These are phyloP conservation scores for Recurvirostra avosetta DNA, from an alignment of 2,113 vertebrate species.

Conservation along the genomic window DNA sequence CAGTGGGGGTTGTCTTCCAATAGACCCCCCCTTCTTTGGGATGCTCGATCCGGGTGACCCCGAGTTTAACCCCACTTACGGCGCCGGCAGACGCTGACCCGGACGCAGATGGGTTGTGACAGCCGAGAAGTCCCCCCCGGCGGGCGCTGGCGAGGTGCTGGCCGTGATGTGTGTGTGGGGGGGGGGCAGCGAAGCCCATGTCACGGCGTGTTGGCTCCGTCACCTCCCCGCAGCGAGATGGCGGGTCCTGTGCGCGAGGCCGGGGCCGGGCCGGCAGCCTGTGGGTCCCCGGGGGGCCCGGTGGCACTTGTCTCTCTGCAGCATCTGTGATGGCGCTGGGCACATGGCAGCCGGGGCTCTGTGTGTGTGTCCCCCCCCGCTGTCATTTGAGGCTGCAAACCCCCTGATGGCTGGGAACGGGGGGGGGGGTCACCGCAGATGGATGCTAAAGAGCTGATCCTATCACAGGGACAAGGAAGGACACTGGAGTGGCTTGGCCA, in stretches of 20 bases:
- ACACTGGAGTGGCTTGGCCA: rapidly evolving
- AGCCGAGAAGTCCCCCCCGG: constrained; percentile 32
- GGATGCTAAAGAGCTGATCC: background rate
- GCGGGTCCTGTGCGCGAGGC: background rate
- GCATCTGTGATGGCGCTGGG: background rate
- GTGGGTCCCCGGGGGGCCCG: background rate
- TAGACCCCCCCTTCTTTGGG: background rate
- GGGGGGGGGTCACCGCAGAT: rapidly evolving
- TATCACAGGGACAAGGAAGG: rapidly evolving
- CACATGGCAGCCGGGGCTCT: constrained; percentile 4
- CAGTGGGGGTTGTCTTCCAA: background rate
- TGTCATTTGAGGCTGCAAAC: background rate
- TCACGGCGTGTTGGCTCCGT: constrained; percentile 40
- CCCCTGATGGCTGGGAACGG: background rate
- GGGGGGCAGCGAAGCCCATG: background rate
- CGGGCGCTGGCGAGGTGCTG: constrained; percentile 4
- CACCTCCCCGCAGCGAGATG: constrained; percentile 29
- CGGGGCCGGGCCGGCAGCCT: background rate
- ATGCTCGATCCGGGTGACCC: constrained; percentile 62
- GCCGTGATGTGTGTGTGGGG: background rate
- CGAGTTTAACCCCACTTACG: constrained; percentile 78
- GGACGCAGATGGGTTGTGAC: constrained; percentile 68
- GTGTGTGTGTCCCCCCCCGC: background rate
- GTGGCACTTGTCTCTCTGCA: background rate
- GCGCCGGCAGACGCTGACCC: constrained; percentile 35